Conservation (phyloP, 2,888 invertebrate genomes). For the Tholera decimalis region DNA sequence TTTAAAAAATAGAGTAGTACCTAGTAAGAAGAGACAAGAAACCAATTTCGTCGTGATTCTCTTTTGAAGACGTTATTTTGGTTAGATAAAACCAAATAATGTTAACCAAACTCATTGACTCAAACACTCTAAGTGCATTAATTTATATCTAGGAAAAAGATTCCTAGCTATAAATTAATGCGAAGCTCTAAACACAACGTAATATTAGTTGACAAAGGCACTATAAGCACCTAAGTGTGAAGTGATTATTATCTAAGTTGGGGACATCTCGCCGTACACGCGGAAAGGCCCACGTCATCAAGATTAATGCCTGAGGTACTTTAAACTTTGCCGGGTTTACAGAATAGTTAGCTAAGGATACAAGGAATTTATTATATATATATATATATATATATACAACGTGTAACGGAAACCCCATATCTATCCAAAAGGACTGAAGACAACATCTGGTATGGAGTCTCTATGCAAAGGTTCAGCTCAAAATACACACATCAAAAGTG, state of each 20-base stretch:
- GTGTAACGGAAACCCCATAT: no score
- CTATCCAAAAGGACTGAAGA: no score
- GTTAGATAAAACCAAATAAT: not conserved
- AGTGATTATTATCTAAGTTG: slow-evolving; percentile 59
- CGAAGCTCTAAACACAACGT: slow-evolving; percentile 9
- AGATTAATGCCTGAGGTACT: slow-evolving; percentile 61
- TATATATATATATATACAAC: slow-evolving; percentile 2
- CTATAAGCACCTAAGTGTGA: slow-evolving; percentile 27
- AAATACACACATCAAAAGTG: no score
- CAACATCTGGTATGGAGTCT: no score
- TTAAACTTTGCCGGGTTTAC: slow-evolving; percentile 56
- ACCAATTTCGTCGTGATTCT: no score
- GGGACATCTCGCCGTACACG: slow-evolving; percentile 43
- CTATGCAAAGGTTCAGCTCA: no score
- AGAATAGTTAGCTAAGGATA: slow-evolving; percentile 50
- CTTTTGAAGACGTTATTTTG: not conserved
- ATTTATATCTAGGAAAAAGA: no score
- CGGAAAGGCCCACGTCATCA: slow-evolving; percentile 56
- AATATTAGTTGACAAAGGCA: slow-evolving; percentile 38
- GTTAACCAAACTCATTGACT: not conserved
- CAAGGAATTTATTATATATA: slow-evolving; percentile 34
- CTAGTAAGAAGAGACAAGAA: no score
- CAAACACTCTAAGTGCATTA: not conserved
- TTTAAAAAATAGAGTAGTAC: no score
- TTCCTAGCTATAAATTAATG: not conserved